A percentile compares a stretch with the other conserved stretches of the same genome.
These are phyloP conservation scores for Saturnia japonica DNA, from an alignment of 2,888 invertebrate genomes.

Conservation along the genomic window DNA sequence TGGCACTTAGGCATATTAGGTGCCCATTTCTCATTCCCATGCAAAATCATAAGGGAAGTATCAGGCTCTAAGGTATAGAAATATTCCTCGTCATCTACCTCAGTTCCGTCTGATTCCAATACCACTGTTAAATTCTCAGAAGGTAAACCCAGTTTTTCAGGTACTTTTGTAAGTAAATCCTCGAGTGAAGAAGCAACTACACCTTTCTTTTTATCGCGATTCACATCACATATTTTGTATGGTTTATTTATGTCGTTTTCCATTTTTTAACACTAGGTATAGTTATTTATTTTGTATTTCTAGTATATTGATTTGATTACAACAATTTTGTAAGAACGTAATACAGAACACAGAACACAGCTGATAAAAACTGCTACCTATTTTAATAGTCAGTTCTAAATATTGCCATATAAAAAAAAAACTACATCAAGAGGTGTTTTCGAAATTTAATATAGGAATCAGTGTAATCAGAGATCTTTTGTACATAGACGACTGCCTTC, in stretches of 20 bases:
- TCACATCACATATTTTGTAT: constrained; percentile 90
- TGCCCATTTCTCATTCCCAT: constrained; percentile 89
- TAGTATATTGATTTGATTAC: not conserved
- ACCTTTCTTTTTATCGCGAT: constrained; percentile 90
- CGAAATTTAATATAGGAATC: not conserved
- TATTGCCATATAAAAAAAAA: constrained; percentile 19
- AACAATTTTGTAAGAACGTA: constrained; percentile 7
- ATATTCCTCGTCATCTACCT: constrained; percentile 97
- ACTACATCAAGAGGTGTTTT: no score
- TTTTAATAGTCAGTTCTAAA: constrained; percentile 13
- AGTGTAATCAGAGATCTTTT: not conserved
- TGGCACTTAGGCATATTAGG: constrained; percentile 84
- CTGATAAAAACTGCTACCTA: constrained; percentile 17
- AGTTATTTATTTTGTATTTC: not conserved
- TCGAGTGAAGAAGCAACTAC: constrained; percentile 90
- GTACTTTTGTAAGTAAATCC: constrained; percentile 88
- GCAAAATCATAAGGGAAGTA: constrained; percentile 91
- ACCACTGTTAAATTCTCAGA: constrained; percentile 88
- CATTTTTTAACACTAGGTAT: constrained; percentile 63
- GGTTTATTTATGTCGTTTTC: constrained; percentile 84
- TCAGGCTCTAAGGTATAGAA: constrained; percentile 95
- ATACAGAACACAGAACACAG: constrained; percentile 5
- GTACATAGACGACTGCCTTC: constrained; percentile 45
- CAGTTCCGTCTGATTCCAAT: constrained; percentile 95
- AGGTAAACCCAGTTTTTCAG: constrained; percentile 86